Evolutionary conservation across 2,113 vertebrate species (phyloP).

Genomic region (Tautogolabrus adspersus): DNA sequence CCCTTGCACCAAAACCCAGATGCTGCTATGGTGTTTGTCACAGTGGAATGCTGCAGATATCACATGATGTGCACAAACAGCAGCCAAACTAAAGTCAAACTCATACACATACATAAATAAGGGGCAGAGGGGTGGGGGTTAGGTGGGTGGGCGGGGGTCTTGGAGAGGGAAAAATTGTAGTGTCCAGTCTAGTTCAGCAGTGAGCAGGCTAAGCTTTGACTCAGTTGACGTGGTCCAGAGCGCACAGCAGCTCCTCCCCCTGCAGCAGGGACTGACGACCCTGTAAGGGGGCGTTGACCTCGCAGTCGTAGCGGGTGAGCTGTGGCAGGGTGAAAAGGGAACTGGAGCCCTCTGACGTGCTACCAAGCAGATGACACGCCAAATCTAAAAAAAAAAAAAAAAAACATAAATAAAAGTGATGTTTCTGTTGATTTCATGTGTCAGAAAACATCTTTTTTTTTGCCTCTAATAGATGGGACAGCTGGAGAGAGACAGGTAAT

Average conservation of each 20-base stretch:
- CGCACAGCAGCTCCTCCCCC: conserved; percentile 94
- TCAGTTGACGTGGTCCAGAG: conserved; percentile 97
- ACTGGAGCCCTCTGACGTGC: conserved; percentile 87
- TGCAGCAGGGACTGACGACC: conserved; percentile 93
- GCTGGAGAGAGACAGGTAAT: too few species aligned
- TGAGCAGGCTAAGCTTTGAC: conserved; percentile 76
- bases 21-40: conserved; percentile 72
- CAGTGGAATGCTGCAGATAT: conserved; percentile 78
- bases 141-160: not conserved
- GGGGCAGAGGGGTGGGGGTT: conserved; percentile 17
- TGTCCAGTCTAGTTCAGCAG: conserved; percentile 86
- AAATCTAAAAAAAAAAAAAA: conserved; percentile 83
- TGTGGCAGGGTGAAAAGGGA: conserved; percentile 86
- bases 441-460: too few species aligned
- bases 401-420: not conserved
- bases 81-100: conserved; percentile 71
- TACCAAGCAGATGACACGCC: conserved; percentile 92
- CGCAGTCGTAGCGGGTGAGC: conserved; percentile 94
- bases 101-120: conserved; percentile 79
- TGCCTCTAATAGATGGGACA: too few species aligned
- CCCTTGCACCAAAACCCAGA: conserved; percentile 61
- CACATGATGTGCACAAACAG: conserved; percentile 74
- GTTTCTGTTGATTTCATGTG: not conserved
- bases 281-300: conserved; percentile 95
- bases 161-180: conserved; percentile 82